Conservation (phyloP, 2,113 vertebrate species). For the Clarias macrocephalus region DNA sequence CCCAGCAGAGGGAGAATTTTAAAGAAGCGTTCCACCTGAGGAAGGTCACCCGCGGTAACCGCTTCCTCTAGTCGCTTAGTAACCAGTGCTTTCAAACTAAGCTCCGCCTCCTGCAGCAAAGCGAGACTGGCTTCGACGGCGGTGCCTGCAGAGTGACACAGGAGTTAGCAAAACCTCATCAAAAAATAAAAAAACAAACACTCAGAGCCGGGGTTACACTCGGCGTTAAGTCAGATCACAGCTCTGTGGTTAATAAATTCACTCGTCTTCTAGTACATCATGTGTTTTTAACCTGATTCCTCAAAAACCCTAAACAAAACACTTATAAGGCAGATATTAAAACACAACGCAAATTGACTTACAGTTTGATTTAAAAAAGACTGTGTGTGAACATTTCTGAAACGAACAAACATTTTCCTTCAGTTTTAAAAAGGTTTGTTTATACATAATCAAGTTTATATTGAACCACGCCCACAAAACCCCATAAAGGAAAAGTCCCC, state of each 20-base stretch:
- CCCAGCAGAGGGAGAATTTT: slow-evolving; percentile 96
- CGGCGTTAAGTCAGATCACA: no score
- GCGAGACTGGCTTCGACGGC: slow-evolving; percentile 91
- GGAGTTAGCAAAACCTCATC: neutral
- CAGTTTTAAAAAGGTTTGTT: no score
- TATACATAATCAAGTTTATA: neutral
- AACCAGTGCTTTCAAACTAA: slow-evolving; percentile 90
- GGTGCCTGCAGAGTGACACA: slow-evolving; percentile 72
- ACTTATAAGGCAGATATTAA: no score
- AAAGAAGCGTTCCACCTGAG: slow-evolving; percentile 96
- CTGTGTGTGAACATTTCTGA: no score
- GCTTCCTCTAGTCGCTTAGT: slow-evolving; percentile 86
- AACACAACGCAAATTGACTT: neutral
- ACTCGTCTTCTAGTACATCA: neutral
- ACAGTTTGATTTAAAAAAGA: neutral
- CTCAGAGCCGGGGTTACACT: no score
- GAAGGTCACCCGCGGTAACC: slow-evolving; percentile 84
- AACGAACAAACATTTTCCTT: no score
- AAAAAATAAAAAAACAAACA: neutral
- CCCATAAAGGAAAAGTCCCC: neutral
- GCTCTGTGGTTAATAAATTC: neutral
- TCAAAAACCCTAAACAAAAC: neutral
- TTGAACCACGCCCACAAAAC: neutral
- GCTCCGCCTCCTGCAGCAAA: slow-evolving; percentile 90
- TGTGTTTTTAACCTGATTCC: neutral